Conservation (phyloP, 2,888 invertebrate species). For the Sthenelais limicola region DNA sequence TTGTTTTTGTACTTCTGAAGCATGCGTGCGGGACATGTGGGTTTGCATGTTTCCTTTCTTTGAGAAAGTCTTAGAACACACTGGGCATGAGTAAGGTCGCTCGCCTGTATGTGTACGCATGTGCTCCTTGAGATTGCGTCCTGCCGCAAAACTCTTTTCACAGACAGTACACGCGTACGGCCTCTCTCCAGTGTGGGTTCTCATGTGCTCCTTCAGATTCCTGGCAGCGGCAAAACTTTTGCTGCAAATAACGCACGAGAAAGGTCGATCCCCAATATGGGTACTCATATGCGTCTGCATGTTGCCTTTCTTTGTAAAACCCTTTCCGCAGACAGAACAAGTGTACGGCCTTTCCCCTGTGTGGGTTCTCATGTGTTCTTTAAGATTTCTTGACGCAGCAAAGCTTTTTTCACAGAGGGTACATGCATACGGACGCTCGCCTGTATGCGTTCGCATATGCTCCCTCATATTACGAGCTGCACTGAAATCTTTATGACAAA, state of each 20-base stretch:
- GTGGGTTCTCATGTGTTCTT: constrained; percentile 25
- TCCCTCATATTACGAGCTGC: constrained; percentile 26
- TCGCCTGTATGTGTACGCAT: constrained; percentile 29
- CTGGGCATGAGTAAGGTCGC: constrained; percentile 5
- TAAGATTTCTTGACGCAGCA: constrained; percentile 6
- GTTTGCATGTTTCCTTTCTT: constrained; percentile 31
- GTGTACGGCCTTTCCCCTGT: constrained; percentile 29
- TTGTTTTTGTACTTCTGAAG: no score
- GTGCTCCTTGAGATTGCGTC: constrained; percentile 13
- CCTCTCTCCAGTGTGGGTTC: constrained; percentile 28
- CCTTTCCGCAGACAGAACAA: constrained; percentile 7
- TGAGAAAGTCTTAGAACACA: constrained; percentile 9
- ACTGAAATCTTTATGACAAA: constrained; percentile 9
- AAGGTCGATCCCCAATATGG: constrained; percentile 17
- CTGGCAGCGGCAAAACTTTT: constrained; percentile 6
- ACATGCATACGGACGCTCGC: constrained; percentile 18
- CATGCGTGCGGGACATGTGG: constrained; percentile 19
- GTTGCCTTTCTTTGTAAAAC: constrained; percentile 33
- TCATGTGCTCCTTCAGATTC: constrained; percentile 23
- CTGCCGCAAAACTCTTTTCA: constrained; percentile 15
- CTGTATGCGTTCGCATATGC: constrained; percentile 27
- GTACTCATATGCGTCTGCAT: constrained; percentile 30
- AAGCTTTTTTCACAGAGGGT: constrained; percentile 3
- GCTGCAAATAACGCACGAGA: background rate
- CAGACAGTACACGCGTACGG: constrained; percentile 18